Evolutionary conservation across 2,113 vertebrate species (phyloP), one percentile per base, ranked within the genome.

Genomic region (Bucco capensis): DNA sequence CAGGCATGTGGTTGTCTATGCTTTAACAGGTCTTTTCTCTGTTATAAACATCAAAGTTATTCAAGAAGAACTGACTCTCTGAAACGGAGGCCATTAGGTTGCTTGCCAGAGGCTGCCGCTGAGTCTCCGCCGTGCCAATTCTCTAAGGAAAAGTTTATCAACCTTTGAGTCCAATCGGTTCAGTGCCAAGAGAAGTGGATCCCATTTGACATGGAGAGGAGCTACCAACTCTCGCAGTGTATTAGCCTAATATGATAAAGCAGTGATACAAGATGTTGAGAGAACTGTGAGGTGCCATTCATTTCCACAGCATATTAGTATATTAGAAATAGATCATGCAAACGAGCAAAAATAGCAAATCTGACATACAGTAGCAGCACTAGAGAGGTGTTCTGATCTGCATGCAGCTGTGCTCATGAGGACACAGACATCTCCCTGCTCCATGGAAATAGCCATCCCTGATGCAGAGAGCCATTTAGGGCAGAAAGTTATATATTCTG

Each of bases 221-320:
- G 97, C 97, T 98, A 98, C 96, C 97, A 98, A 98, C 97, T 98
- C 98, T 98, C 96, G 98, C 95, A 98, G 98, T 97, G 96, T 97
- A 98, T 98, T 98, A 98, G 98, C 98, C 98, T 98, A 97, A 98
- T 98, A 97, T 51, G 96, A 98, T 98, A 98, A 98, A 98, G 98
- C 98, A 98, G 98, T 98, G 98, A 98, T 97, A 98, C 97, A 98
- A 98, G 96, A 98, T 75, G 94, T 96, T 98, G 97, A 98, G 97
- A 98, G 97, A 98, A 96, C 85, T 95, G 97, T 96, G 97, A 96
- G 67, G 97, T 96, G 96, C 94, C 93, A 96, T 97, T 95, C 97
- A 96, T 97, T 96, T 42, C 94, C 96, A 97, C 97, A 97, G 94
- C 96, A 98, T 95, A 97, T 97, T 92, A 97, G 97, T 96, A 97